Conservation (phyloP, 2,888 invertebrate genomes). For the Steromphala cineraria region DNA sequence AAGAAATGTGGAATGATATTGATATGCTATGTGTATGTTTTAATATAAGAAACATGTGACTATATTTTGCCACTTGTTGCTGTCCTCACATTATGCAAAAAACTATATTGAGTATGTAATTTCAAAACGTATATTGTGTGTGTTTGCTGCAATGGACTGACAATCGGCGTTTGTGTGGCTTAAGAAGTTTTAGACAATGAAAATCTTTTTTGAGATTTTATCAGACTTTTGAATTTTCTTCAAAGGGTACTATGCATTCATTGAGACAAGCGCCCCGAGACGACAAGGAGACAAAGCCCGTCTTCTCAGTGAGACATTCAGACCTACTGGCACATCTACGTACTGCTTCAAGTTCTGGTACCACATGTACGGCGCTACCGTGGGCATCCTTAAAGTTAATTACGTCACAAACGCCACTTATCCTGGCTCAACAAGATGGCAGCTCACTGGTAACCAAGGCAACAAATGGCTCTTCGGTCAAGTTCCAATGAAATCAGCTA, state of each 20-base stretch:
- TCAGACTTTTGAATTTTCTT: too few species aligned
- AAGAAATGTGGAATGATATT: too few species aligned
- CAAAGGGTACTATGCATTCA: conserved; percentile 58
- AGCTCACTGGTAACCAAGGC: conserved; percentile 54
- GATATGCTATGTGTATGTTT: too few species aligned
- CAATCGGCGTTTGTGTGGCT: too few species aligned
- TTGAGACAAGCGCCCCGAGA: conserved; percentile 62
- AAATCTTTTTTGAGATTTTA: too few species aligned
- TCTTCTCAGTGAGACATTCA: conserved; percentile 52
- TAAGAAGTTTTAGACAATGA: too few species aligned
- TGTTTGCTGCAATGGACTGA: too few species aligned
- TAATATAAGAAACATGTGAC: too few species aligned
- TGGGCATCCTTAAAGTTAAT: conserved; percentile 64
- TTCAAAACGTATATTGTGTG: too few species aligned
- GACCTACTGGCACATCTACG: conserved; percentile 45
- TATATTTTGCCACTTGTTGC: too few species aligned
- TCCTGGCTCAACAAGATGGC: conserved; percentile 56
- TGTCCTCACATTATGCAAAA: too few species aligned
- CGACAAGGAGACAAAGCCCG: conserved; percentile 58
- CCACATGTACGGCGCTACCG: conserved; percentile 67
- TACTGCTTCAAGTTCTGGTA: conserved; percentile 70
- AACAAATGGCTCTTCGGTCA: conserved; percentile 57
- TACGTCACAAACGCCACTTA: conserved; percentile 46
- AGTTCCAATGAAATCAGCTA: conserved; percentile 47
- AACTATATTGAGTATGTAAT: too few species aligned